A percentile compares a stretch with the other conserved stretches of the same genome.
Conservation (phyloP, 2,113 vertebrate genomes). For the Manacus vitellinus region DNA sequence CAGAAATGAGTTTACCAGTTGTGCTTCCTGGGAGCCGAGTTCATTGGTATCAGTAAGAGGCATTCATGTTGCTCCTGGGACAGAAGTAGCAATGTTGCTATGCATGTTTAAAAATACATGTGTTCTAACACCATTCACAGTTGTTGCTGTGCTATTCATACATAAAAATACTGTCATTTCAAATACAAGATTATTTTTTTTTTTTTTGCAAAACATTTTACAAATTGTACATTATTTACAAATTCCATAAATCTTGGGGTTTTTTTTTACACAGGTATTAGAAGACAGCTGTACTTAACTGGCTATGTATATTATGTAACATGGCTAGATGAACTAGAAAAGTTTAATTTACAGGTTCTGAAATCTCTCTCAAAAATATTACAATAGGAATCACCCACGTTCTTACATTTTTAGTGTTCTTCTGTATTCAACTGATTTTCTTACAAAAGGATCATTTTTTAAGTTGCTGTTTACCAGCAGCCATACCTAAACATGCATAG, state of each 20-base stretch:
- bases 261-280: conserved; percentile 41
- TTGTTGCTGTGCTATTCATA: conserved; percentile 47
- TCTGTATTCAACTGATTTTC: neutral
- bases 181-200: conserved; percentile 48
- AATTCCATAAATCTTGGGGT: neutral
- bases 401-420: neutral
- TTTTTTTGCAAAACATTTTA: conserved; percentile 47
- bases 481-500: neutral
- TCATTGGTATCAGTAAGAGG: conserved; percentile 38
- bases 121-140: conserved; percentile 49
- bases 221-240: conserved; percentile 74
- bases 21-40: conserved; percentile 36
- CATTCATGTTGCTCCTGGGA: conserved; percentile 35
- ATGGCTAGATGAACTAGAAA: conserved; percentile 25
- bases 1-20: conserved; percentile 12
- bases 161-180: conserved; percentile 67
- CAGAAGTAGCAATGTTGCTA: neutral
- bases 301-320: neutral
- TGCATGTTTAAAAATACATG: conserved; percentile 40
- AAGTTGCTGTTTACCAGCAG: conserved; percentile 16
- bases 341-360: conserved; percentile 1
- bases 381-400: neutral
- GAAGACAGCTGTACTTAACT: neutral
- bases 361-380: neutral
- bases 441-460: neutral